These are phyloP conservation scores for Alligator mississippiensis DNA, from an alignment of 2,113 vertebrate genomes.

Conservation along the genomic window DNA sequence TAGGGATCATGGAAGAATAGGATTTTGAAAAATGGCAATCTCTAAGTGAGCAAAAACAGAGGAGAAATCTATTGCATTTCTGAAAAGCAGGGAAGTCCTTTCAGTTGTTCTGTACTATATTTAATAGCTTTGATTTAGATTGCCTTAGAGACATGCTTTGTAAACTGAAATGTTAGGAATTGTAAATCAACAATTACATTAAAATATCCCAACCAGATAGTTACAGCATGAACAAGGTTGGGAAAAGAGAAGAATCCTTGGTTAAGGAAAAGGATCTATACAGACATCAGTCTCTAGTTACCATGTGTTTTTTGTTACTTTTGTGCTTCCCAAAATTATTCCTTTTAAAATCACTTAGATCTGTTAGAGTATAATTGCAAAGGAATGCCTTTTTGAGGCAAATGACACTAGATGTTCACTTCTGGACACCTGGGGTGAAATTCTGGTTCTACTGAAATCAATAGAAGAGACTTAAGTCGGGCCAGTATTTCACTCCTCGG, in stretches of 20 bases:
- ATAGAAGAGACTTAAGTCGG: not conserved
- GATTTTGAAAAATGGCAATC: not conserved
- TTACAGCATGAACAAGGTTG: not conserved
- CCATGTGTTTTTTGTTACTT: not conserved
- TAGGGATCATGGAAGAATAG: not conserved
- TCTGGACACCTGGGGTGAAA: not conserved
- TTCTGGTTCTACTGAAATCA: not conserved
- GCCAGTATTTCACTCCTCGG: not conserved
- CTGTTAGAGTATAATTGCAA: constrained; percentile 26
- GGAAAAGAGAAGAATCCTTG: constrained; percentile 1
- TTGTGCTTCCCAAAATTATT: not conserved
- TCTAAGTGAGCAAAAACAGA: not conserved
- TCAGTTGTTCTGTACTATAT: not conserved
- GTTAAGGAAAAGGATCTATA: not conserved
- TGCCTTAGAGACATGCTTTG: constrained; percentile 12
- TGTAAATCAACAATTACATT: constrained; percentile 33
- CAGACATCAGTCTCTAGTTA: not conserved
- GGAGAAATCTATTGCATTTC: constrained; percentile 20
- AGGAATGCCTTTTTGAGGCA: constrained; percentile 9
- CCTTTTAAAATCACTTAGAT: not conserved
- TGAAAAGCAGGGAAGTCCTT: constrained; percentile 29
- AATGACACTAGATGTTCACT: not conserved
- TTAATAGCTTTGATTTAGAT: not conserved
- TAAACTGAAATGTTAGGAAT: not conserved
- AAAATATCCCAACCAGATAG: not conserved